Conservation (phyloP, 1,140 invertebrate species). For the Calosoma granatense region DNA sequence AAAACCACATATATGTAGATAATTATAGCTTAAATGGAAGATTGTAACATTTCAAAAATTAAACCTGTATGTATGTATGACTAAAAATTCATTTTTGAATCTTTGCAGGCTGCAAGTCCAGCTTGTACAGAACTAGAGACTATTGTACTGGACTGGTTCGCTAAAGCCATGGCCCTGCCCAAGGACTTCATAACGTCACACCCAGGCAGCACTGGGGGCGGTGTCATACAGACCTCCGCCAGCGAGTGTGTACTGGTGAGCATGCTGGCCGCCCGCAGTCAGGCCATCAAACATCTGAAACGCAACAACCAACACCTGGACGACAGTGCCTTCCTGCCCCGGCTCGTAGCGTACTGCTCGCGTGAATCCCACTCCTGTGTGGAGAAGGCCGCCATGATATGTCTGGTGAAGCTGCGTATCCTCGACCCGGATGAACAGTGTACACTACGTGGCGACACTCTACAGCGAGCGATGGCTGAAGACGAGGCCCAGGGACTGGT, state of each 20-base stretch:
- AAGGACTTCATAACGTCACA: conserved; percentile 72
- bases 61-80: too few relatives aligned
- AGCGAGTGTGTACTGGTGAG: conserved; percentile 88
- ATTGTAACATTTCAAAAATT: too few relatives aligned
- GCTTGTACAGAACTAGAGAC: conserved; percentile 96
- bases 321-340: conserved; percentile 76
- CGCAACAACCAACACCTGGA: conserved; percentile 63
- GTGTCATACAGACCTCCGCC: conserved; percentile 90
- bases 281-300: conserved; percentile 69
- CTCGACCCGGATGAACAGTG: conserved; percentile 79
- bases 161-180: conserved; percentile 84
- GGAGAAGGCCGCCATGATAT: conserved; percentile 91
- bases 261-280: conserved; percentile 80
- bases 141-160: conserved; percentile 95
- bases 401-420: conserved; percentile 77
- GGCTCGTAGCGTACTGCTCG: conserved; percentile 90
- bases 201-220: conserved; percentile 68
- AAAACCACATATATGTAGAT: too few relatives aligned
- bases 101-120: conserved; percentile 87
- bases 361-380: conserved; percentile 94
- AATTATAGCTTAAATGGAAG: too few relatives aligned
- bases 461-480: conserved; percentile 61
- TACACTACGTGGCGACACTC: conserved; percentile 60
- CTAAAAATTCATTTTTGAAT: too few relatives aligned
- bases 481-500: conserved; percentile 69